Conservation (phyloP, 2,113 vertebrate genomes). For the Struthidea cinerea region DNA sequence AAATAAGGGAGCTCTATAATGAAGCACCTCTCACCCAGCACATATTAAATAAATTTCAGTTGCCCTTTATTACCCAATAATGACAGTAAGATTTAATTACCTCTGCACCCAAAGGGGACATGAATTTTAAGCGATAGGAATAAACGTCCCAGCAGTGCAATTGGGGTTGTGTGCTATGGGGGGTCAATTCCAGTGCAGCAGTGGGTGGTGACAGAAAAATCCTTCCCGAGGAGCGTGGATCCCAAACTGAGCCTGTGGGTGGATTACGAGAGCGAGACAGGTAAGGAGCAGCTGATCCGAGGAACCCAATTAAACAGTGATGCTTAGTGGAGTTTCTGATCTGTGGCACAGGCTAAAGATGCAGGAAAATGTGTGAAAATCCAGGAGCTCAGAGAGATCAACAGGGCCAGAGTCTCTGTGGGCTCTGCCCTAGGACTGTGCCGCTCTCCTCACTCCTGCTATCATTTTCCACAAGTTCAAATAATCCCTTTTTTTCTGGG, state of each 20-base stretch:
- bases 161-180: not conserved
- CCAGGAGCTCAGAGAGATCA: not conserved
- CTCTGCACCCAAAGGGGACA: slow-evolving; percentile 1
- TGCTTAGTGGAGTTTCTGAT: not conserved
- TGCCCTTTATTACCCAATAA: slow-evolving; percentile 49
- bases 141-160: slow-evolving; percentile 24
- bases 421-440: not conserved
- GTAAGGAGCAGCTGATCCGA: not conserved
- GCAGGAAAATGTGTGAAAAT: not conserved
- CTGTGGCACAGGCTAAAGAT: not conserved
- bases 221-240: not conserved
- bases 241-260: not conserved
- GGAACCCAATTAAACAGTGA: not conserved
- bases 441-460: not conserved
- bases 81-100: slow-evolving; percentile 56
- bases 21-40: slow-evolving; percentile 47
- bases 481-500: not conserved
- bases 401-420: not conserved
- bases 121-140: slow-evolving; percentile 18
- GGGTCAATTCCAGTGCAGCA: slow-evolving; percentile 25
- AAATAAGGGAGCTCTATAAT: not conserved
- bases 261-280: not conserved
- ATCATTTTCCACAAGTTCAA: not conserved
- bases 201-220: not conserved
- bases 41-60: slow-evolving; percentile 45